These are phyloP conservation scores for Aleiodes sp. DNA, from an alignment of 1,140 invertebrate species.

Conservation along the genomic window DNA sequence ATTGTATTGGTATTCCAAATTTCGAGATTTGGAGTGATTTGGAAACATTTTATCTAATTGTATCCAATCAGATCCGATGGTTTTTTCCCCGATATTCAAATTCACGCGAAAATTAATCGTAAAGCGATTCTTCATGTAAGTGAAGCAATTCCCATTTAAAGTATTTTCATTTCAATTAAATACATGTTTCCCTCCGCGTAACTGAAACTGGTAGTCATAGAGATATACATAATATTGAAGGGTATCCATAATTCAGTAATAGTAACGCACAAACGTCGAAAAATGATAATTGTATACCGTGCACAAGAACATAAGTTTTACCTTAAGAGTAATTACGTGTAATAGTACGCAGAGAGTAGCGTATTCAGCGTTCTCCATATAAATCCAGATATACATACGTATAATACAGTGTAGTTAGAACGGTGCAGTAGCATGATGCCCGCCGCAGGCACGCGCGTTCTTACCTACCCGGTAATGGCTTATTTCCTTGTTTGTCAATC, in stretches of 20 bases:
- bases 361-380: constrained; percentile 3
- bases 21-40: too few species aligned
- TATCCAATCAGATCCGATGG: too few species aligned
- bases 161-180: too few species aligned
- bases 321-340: constrained; percentile 43
- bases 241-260: constrained; percentile 15
- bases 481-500: constrained; percentile 49
- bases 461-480: constrained; percentile 41
- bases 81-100: too few species aligned
- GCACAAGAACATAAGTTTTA: constrained; percentile 38
- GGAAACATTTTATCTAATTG: too few species aligned
- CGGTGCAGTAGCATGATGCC: constrained; percentile 2
- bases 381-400: constrained; percentile 19
- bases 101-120: too few species aligned
- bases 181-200: constrained; percentile 14
- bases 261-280: constrained; percentile 32
- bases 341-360: constrained; percentile 39
- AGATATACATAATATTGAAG: neutral
- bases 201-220: constrained; percentile 13
- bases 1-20: too few species aligned
- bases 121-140: too few species aligned
- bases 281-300: constrained; percentile 30
- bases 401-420: constrained; percentile 24
- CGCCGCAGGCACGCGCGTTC: constrained; percentile 31
- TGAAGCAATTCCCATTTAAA: too few species aligned